Base-by-base conservation (phyloP, 1,140 invertebrate species). In the Laupala kohalensis region DNA sequence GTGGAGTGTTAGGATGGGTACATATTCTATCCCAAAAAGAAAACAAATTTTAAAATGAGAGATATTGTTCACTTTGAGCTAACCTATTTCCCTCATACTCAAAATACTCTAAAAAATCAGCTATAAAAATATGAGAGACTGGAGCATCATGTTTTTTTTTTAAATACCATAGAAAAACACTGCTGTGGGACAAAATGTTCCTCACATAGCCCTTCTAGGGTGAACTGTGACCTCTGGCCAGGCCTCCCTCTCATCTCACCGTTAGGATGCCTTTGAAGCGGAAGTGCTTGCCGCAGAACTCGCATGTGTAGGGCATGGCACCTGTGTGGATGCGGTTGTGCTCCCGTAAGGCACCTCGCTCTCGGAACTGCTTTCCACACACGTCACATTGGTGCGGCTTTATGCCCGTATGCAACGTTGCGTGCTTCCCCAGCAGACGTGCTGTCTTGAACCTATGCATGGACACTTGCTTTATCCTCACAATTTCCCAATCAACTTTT, bases 241-340 rank as follows among this genome's bases (percentile, higher is more conserved):
- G n/a, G n/a, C n/a, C n/a, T n/a, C n/a, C n/a, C n/a, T n/a, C n/a
- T n/a, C n/a, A n/a, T n/a, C 70, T 71, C 70, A 73, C 72, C n/a
- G 70, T 71, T 19, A 73, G 70, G 25, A 73, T 71, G 24, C 72
- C 72, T 30, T 73, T 73, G 66, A 73, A 73, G 25, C 69, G 64
- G 70, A 78, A 78, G 68, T 72, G 69, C 68, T 72, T 72, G 67
- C 72, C 72, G 62, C 72, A 72, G 63, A 72, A 72, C 68, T 72
- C 72, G 63, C 72, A 72, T 6, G 67, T 69, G 28, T 72, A 69
- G 86, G 86, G 77, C 86, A 86, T 53, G 37, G 37, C 37, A 5
- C 85, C 86, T n/a, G 87, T 89, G 75, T 88, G 87, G 23, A 73
- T 73, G n/a, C 72, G 69, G n/a, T 72, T 67, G 28, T 73, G 72